Base-by-base conservation (phyloP, 2,888 invertebrate species). In the Helicoverpa assulta region DNA sequence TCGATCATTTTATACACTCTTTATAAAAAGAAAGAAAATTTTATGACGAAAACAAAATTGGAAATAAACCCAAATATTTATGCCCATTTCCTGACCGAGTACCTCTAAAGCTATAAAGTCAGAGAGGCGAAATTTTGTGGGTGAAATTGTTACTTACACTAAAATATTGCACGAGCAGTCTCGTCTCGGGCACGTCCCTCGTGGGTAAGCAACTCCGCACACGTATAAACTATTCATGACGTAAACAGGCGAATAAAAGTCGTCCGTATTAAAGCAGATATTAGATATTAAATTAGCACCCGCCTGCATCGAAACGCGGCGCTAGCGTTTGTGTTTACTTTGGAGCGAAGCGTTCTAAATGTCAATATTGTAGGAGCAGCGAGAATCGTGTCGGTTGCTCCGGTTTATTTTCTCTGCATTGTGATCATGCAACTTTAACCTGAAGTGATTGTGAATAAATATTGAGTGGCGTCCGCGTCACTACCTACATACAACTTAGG, bases 381-480 rank as follows among this genome's bases (percentile, higher is more conserved):
- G 85, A 85, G 86, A 89, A 91, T 87, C 86, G 87, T 87, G 89
- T 85, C 86, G 79, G 74, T 82, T 81, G 87, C 76, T 84, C 85
- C 88, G 85, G 80, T 88, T 91, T 93, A 91, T 94, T 94, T 89
- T 87, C 86, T 92, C 90, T 91, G 91, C 90, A 91, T 91, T 93
- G 92, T 92, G 90, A 91, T 91, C 91, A 92, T 92, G 89, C 91
- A 93, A 93, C 86, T 93, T 94, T 93, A 93, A 93, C 92, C 88
- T 88, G 88, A 89, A 86, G 88, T 89, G 85, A 91, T 92, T 92
- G 91, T 90, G 85, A 88, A 88, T 88, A 85, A 90, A 93, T 93
- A 92, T 92, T 88, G 90, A 88, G 89, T 86, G 82, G 81, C 86
- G 81, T 47, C 86, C 86, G 86, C 88, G 85, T 87, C 81, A 85